Evolutionary conservation across 2,888 invertebrate species (phyloP).

Genomic region (Beris morrisii): DNA sequence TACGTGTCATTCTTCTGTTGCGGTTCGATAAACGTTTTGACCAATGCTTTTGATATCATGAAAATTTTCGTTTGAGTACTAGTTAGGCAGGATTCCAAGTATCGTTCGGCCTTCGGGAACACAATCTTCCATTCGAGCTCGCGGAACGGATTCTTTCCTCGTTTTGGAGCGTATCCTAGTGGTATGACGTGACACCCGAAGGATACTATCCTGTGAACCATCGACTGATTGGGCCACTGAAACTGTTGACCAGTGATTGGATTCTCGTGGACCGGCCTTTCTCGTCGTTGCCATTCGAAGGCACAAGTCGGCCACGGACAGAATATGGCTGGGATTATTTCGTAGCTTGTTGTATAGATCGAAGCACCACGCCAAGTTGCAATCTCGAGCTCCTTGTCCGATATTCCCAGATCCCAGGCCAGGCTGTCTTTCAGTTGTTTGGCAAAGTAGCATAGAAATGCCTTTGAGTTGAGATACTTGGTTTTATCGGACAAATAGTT

Average conservation of each 20-base stretch:
- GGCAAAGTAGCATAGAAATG: slow-evolving; percentile 71
- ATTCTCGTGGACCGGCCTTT: slow-evolving; percentile 61
- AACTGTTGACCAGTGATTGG: slow-evolving; percentile 62
- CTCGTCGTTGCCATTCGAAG: slow-evolving; percentile 67
- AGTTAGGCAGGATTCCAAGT: slow-evolving; percentile 70
- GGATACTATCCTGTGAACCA: slow-evolving; percentile 67
- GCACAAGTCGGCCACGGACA: slow-evolving; percentile 74
- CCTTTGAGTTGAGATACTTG: slow-evolving; percentile 62
- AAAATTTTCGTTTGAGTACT: slow-evolving; percentile 73
- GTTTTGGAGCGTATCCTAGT: slow-evolving; percentile 67
- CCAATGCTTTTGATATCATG: slow-evolving; percentile 68
- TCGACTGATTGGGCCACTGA: slow-evolving; percentile 70
- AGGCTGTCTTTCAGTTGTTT: slow-evolving; percentile 62
- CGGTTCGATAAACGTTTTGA: slow-evolving; percentile 72
- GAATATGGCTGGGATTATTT: slow-evolving; percentile 70
- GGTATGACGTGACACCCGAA: slow-evolving; percentile 73
- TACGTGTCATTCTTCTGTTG: slow-evolving; percentile 63
- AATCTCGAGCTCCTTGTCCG: slow-evolving; percentile 58
- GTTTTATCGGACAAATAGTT: slow-evolving; percentile 31
- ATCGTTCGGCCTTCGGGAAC: slow-evolving; percentile 76
- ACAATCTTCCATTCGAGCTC: slow-evolving; percentile 77
- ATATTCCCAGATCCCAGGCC: slow-evolving; percentile 63
- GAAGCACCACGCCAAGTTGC: slow-evolving; percentile 67
- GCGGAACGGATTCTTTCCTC: slow-evolving; percentile 63
- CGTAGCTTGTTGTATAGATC: slow-evolving; percentile 66